Conservation (phyloP, 2,888 invertebrate genomes). For the Lypha dubia region DNA sequence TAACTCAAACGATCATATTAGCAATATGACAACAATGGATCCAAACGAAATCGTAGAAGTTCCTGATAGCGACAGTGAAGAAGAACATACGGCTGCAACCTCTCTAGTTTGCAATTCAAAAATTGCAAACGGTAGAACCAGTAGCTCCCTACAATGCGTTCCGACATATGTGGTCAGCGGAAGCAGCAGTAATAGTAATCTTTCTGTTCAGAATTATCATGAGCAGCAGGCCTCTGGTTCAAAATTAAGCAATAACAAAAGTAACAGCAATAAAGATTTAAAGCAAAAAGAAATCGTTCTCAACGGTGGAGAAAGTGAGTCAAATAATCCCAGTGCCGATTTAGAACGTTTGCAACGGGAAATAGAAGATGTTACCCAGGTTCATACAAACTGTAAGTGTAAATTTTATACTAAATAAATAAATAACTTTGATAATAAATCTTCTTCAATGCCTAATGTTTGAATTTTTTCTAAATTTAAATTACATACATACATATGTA, state of each 20-base stretch:
- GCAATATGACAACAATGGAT: slow-evolving; percentile 53
- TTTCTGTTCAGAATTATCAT: slow-evolving; percentile 61
- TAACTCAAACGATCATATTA: slow-evolving; percentile 21
- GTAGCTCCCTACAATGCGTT: slow-evolving; percentile 59
- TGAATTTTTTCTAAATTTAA: too few relatives aligned
- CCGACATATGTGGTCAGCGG: slow-evolving; percentile 73
- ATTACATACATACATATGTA: too few relatives aligned
- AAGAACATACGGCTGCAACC: slow-evolving; percentile 61
- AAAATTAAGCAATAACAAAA: slow-evolving; percentile 64
- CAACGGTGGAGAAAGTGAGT: slow-evolving; percentile 70
- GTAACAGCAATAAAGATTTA: slow-evolving; percentile 65
- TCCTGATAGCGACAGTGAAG: slow-evolving; percentile 76
- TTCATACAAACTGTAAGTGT: slow-evolving; percentile 76
- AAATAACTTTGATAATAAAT: background rate
- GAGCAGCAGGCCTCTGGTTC: slow-evolving; percentile 73
- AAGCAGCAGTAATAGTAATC: slow-evolving; percentile 73
- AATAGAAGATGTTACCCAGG: slow-evolving; percentile 78
- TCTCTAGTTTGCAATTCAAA: slow-evolving; percentile 22
- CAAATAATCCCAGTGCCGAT: slow-evolving; percentile 71
- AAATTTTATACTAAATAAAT: background rate
- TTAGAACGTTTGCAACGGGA: slow-evolving; percentile 77
- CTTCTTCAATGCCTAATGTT: too few relatives aligned
- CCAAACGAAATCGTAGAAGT: slow-evolving; percentile 76
- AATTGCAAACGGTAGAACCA: slow-evolving; percentile 50
- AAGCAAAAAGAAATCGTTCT: slow-evolving; percentile 61